Evolutionary conservation across 1,140 invertebrate genomes (phyloP), one percentile per base, ranked within the genome.

Genomic region (Dendrolimus kikuchii): DNA sequence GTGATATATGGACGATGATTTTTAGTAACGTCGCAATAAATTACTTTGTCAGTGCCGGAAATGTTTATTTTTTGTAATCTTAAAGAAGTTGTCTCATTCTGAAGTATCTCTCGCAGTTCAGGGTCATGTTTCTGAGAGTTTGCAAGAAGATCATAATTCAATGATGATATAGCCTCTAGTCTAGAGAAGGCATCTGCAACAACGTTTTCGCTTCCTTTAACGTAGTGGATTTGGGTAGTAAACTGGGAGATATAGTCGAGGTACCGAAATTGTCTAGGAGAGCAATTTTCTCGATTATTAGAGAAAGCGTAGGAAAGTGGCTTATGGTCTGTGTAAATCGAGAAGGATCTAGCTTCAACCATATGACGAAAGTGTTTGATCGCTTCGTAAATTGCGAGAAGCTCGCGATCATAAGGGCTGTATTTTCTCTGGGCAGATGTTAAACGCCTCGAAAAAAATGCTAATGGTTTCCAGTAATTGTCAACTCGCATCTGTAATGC

Each of bases 201-300:
- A 1, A 66, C 48, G 49, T 88, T 87, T 5, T 71, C 52, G 0
- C 58, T 49, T 5, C 86, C 82, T 0, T 60, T 23, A n/a, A 88
- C 61, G 47, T 51, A 45, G 40, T 46, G 47, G 7, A 51, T 56
- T 38, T 53, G 51, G 5, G 55, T 53, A 5, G 51, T 52, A 38
- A 53, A 57, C 45, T 57, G 53, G 0, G 66, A 55, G 8, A 88
- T 80, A n/a, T 55, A 80, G 51, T 86, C 68, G 0, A 88, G 51
- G 10, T 88, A 70, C 36, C 57, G 41, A 5, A 57, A 46, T 44
- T 71, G 73, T 6, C 63, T 9, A 7, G 71, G 74, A 5, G 73
- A 69, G 48, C n/a, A n/a, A n/a, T n/a, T n/a, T n/a, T n/a, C n/a
- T n/a, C n/a, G n/a, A n/a, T n/a, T n/a, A n/a, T n/a, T n/a, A n/a